Evolutionary conservation across 2,113 vertebrate species (phyloP).

Genomic region (Jacana jacana): DNA sequence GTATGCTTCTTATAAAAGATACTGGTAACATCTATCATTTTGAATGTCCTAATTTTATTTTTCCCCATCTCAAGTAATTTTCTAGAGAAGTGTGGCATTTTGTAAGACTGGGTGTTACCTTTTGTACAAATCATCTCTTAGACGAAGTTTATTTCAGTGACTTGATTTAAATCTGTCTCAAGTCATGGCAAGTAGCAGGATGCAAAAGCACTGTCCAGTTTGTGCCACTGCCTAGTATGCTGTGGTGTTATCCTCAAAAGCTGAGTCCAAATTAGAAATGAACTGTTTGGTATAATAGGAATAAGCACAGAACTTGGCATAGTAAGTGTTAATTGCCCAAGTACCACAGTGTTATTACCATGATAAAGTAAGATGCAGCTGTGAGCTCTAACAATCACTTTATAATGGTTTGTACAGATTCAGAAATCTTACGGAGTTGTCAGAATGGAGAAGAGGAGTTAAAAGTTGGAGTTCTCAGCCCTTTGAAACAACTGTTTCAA

Average conservation of each 20-base stretch:
- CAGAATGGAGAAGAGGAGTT: background rate
- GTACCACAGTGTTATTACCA: background rate
- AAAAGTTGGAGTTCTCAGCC: constrained; percentile 1
- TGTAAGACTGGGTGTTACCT: background rate
- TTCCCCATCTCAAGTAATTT: background rate
- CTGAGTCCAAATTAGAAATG: background rate
- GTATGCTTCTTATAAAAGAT: background rate
- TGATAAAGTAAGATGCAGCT: background rate
- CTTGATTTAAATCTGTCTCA: background rate
- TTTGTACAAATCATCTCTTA: background rate
- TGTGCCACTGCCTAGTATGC: background rate
- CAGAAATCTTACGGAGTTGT: background rate
- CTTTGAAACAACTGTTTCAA: background rate
- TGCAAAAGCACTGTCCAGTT: background rate
- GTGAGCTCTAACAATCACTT: background rate
- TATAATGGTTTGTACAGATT: background rate
- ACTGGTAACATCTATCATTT: background rate
- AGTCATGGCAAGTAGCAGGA: background rate
- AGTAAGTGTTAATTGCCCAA: background rate
- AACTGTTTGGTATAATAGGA: background rate
- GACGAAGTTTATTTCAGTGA: background rate
- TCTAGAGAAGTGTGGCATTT: background rate
- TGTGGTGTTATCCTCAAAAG: background rate
- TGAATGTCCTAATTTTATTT: background rate
- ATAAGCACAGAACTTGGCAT: background rate